Conservation (phyloP, 2,888 invertebrate genomes). For the Dasypolia templi region DNA sequence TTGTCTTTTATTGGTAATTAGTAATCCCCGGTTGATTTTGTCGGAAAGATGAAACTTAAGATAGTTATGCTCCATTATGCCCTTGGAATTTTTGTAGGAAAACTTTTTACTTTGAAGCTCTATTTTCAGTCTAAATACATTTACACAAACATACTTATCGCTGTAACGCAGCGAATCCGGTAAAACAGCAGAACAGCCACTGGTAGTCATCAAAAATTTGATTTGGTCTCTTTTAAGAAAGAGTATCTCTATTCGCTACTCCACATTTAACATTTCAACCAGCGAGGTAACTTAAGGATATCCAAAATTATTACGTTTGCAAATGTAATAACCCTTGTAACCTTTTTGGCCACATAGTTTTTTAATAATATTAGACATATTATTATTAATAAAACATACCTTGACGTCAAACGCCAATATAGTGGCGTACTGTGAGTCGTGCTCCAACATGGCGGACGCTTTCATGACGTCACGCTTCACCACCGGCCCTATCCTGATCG, state of each 20-base stretch:
- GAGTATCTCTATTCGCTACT: background rate
- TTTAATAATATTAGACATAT: background rate
- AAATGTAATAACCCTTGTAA: too few relatives aligned
- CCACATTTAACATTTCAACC: background rate
- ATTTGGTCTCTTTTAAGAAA: background rate
- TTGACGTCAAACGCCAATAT: conserved; percentile 99
- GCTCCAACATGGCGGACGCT: conserved; percentile 99
- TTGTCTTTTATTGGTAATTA: background rate
- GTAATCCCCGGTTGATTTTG: background rate
- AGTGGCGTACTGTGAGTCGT: conserved; percentile 98
- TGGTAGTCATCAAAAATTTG: background rate
- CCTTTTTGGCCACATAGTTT: background rate
- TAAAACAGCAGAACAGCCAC: background rate
- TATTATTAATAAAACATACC: conserved; percentile 83
- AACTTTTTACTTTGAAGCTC: background rate
- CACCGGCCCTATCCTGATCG: conserved; percentile 99
- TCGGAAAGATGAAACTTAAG: background rate
- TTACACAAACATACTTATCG: too few relatives aligned
- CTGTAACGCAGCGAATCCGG: background rate
- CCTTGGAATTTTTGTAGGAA: background rate
- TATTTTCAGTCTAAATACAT: background rate
- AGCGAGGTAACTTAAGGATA: background rate
- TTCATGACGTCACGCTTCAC: conserved; percentile 99
- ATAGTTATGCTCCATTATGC: background rate
- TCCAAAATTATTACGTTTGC: background rate